Evolutionary conservation across 2,888 invertebrate species (phyloP).

Genomic region (Ashinkailepas kermadecensis): DNA sequence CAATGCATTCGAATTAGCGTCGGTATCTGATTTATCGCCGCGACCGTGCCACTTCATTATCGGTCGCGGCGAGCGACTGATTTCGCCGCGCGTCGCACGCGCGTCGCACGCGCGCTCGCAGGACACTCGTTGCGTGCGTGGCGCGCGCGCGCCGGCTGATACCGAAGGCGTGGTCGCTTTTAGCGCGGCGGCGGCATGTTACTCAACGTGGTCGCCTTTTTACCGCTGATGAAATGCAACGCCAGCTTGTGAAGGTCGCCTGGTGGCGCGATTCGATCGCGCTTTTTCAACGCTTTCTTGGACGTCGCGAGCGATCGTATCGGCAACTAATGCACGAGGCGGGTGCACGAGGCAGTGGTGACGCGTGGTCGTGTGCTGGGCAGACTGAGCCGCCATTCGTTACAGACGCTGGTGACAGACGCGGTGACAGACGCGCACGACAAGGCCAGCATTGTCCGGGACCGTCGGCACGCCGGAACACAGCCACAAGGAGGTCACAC

Average conservation of each 20-base stretch:
- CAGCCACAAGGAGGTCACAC: no score
- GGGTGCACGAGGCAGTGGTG: background rate
- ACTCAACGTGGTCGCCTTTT: background rate
- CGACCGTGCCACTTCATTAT: background rate
- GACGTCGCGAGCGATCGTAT: constrained; percentile 1
- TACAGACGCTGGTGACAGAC: background rate
- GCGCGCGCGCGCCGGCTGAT: background rate
- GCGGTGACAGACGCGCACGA: background rate
- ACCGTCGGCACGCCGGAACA: no score
- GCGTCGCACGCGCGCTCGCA: background rate
- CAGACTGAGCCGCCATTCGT: background rate
- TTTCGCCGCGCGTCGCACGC: background rate
- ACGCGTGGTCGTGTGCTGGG: background rate
- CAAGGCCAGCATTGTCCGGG: no score
- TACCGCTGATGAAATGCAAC: background rate
- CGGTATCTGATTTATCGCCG: background rate
- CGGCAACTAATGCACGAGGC: constrained; percentile 5
- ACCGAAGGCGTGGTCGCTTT: background rate
- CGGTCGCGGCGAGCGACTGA: background rate
- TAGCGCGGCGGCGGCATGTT: background rate
- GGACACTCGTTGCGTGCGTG: background rate
- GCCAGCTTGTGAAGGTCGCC: background rate
- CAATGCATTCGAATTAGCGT: constrained; percentile 1
- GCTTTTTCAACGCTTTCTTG: background rate
- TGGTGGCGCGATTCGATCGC: background rate